A percentile compares a stretch with the other conserved stretches of the same genome.
Evolutionary conservation across 1,140 invertebrate genomes (phyloP).

Genomic region (Spodoptera litura): DNA sequence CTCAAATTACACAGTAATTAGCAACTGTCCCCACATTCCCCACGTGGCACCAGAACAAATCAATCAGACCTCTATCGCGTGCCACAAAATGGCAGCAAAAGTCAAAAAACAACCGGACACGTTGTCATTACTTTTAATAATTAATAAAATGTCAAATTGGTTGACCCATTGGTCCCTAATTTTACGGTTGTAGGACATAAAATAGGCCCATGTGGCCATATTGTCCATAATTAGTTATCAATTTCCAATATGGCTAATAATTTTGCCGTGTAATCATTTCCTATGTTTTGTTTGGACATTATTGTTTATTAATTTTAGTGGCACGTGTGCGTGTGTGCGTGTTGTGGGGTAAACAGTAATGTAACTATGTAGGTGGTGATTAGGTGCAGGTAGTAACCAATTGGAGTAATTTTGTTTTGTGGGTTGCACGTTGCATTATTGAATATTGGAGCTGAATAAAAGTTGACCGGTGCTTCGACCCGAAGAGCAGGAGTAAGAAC

Average conservation of each 20-base stretch:
- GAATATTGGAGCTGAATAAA: too few species aligned
- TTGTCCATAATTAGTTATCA: conserved; percentile 36
- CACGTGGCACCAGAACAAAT: neutral
- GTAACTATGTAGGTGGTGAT: neutral
- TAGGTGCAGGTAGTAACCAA: neutral
- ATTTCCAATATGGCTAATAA: conserved; percentile 31
- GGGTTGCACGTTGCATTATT: neutral
- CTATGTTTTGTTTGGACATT: conserved; percentile 35
- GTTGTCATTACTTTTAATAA: conserved; percentile 49
- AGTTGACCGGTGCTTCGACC: too few species aligned
- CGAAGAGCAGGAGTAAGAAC: too few species aligned
- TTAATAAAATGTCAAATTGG: conserved; percentile 31
- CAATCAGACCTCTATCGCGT: conserved; percentile 23
- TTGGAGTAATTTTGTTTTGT: neutral
- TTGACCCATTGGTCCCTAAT: conserved; percentile 36
- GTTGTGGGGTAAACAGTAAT: neutral
- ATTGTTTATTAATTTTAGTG: conserved; percentile 34
- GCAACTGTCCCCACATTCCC: too few species aligned
- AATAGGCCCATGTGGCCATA: conserved; percentile 24
- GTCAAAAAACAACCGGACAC: conserved; percentile 44
- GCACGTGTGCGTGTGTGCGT: conserved; percentile 14
- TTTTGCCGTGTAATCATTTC: conserved; percentile 52
- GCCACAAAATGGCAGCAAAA: neutral
- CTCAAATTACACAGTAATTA: too few species aligned
- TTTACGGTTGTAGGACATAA: conserved; percentile 43